These are phyloP conservation scores for Anaspis maculata DNA, from an alignment of 2,888 invertebrate species.

Conservation along the genomic window DNA sequence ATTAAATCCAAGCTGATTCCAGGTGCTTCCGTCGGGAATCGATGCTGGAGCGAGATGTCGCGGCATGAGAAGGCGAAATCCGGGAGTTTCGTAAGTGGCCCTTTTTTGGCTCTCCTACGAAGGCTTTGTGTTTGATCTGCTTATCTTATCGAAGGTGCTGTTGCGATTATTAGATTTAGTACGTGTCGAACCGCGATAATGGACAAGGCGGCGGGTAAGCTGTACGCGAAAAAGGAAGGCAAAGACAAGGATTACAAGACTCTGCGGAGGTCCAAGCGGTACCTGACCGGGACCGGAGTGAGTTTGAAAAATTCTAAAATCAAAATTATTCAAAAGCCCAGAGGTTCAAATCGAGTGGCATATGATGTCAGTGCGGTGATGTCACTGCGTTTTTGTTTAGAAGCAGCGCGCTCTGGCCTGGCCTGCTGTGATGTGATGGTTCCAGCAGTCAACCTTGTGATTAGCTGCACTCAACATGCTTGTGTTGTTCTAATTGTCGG, in stretches of 20 bases:
- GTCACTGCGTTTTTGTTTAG: too few species aligned
- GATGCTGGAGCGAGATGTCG: too few species aligned
- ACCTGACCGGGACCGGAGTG: constrained; percentile 11
- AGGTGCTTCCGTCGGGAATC: too few species aligned
- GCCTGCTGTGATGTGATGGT: constrained; percentile 3
- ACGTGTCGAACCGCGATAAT: neutral
- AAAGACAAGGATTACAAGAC: constrained; percentile 1
- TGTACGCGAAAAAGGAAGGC: too few species aligned
- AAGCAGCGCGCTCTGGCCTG: neutral
- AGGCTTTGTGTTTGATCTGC: too few species aligned
- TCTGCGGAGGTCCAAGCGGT: constrained; percentile 7
- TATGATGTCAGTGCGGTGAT: too few species aligned
- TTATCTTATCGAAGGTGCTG: constrained; percentile 9
- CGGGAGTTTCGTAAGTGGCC: constrained; percentile 52
- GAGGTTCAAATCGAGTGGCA: too few species aligned
- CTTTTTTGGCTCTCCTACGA: constrained; percentile 1
- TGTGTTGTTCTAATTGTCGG: constrained; percentile 12
- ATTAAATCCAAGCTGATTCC: too few species aligned
- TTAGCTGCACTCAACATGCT: constrained; percentile 1
- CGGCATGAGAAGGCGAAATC: constrained; percentile 57
- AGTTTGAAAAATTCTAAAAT: too few species aligned
- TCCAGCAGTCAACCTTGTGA: constrained; percentile 5
- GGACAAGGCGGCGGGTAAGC: too few species aligned
- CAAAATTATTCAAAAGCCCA: constrained; percentile 7
- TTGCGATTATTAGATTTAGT: too few species aligned